Evolutionary conservation across 2,888 invertebrate genomes (phyloP).

Genomic region (Drosophila nr. perissopoda): DNA sequence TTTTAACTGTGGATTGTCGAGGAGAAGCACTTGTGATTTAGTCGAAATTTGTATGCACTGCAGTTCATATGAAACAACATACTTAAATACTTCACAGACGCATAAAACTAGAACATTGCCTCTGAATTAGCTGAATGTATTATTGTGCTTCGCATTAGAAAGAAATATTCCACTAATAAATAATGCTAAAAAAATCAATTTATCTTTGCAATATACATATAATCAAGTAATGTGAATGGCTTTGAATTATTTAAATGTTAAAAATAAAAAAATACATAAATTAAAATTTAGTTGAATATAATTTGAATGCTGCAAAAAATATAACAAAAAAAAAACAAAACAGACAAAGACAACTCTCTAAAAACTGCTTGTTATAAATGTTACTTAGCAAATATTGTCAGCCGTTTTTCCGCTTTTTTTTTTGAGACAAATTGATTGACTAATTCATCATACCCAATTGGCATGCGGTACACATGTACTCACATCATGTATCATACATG

Average conservation of each 20-base stretch:
- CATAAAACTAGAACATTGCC: background rate
- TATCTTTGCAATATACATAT: background rate
- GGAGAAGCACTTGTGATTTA: background rate
- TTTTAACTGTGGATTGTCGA: constrained; percentile 12
- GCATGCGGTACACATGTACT: constrained; percentile 36
- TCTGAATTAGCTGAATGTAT: background rate
- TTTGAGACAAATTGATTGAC: background rate
- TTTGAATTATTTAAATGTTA: background rate
- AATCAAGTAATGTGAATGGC: background rate
- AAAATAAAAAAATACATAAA: background rate
- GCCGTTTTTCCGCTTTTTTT: background rate
- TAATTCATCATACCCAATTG: constrained; percentile 24
- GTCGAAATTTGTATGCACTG: constrained; percentile 21
- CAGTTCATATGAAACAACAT: background rate
- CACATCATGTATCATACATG: constrained; percentile 41
- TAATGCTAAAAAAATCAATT: background rate
- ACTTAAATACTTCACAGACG: background rate
- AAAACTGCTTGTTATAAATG: background rate
- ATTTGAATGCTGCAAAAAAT: background rate
- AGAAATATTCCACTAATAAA: background rate
- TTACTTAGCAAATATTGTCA: background rate
- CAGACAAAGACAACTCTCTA: background rate
- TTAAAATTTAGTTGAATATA: background rate
- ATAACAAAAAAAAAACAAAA: background rate
- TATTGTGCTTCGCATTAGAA: background rate